A percentile compares a stretch with the other conserved stretches of the same genome.
phyloP scores from a whole-genome alignment of 2,797 vertebrate species.

The Hyperoplus immaculatus region DNA sequence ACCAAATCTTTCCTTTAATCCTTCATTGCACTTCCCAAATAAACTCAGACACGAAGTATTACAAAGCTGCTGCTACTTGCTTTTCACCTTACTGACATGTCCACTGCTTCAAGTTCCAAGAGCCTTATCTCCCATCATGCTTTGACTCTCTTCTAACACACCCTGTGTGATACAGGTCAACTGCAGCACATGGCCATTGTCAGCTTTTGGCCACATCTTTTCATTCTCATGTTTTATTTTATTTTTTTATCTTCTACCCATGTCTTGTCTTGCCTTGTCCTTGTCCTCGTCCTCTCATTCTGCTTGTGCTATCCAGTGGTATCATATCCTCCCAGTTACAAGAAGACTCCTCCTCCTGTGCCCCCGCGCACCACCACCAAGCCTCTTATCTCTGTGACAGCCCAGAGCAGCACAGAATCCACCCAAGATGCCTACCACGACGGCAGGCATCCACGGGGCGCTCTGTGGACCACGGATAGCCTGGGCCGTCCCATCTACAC shows the following conservation, averaged over 20 bases:
- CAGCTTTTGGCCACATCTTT: constrained; percentile 69
- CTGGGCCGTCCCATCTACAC: constrained; percentile 91
- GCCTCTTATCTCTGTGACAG: constrained; percentile 98
- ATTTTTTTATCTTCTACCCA: constrained; percentile 72
- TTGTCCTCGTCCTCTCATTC: constrained; percentile 78
- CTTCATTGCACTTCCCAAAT: constrained; percentile 46
- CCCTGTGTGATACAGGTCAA: constrained; percentile 52
- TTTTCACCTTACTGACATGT: constrained; percentile 55
- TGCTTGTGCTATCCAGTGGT: constrained; percentile 84
- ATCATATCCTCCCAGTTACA: constrained; percentile 93
- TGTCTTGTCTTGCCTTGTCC: constrained; percentile 56
- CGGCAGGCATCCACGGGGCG: constrained; percentile 88
- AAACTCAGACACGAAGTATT: constrained; percentile 32
- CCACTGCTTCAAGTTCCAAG: constrained; percentile 36
- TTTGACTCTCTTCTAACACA: constrained; percentile 55
- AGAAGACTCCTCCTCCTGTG: constrained; percentile 96
- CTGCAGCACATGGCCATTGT: constrained; percentile 54
- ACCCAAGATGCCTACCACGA: constrained; percentile 97
- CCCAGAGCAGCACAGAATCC: constrained; percentile 99
- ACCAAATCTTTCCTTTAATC: constrained; percentile 54
- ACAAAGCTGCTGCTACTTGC: constrained; percentile 60
- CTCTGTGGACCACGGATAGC: constrained; percentile 92
- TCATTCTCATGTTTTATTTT: constrained; percentile 72
- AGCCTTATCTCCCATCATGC: constrained; percentile 52
- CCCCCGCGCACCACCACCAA: constrained; percentile 96